Base-by-base conservation (phyloP, 2,888 invertebrate genomes). In the Xylota segnis region DNA sequence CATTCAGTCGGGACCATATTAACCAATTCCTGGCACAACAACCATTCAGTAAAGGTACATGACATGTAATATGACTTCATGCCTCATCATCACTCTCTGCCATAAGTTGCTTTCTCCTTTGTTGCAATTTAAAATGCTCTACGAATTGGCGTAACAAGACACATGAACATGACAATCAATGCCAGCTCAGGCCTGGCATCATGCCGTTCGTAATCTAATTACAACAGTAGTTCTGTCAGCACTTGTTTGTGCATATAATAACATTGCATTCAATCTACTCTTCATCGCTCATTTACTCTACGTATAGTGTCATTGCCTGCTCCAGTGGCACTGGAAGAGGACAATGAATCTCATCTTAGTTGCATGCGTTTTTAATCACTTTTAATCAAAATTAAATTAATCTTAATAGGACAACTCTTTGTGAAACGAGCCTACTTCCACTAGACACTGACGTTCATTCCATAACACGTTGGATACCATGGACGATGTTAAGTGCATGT, bases 331-430 rank as follows among this genome's bases (percentile, higher is more conserved):
- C 29, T 58, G 4, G 34, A 58, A 14, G 45, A 58, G 34, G 45
- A 76, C 70, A 43, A 77, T 70, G 43, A 77, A 77, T 77, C 77
- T 77, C 61, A 18, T 54, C 68, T 14, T 18, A 61, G 68, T 52
- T 52, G 77, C 23, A 56, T 54, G 68, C 52, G 43, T 70, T 77
- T 65, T 77, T 77, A 77, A 70, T 77, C 59, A 61, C 43, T 70
- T 52, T 70, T 70, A 77, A 77, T 77, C 77, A 77, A 77, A 77
- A 61, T 77, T 70, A 45, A 77, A 70, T 77, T 61, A 77, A 70
- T 77, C 77, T 54, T 70, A 70, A 77, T 77, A 43, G 40, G 45
- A 27, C 34, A 1, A 23, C 34, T 66, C 47, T 66, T 56, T 76
- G 66, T 9, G 23, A 32, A 40, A 32, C 29, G 27, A 40, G 59